Conservation (phyloP, 2,888 invertebrate species). For the Oscheius sp. region DNA sequence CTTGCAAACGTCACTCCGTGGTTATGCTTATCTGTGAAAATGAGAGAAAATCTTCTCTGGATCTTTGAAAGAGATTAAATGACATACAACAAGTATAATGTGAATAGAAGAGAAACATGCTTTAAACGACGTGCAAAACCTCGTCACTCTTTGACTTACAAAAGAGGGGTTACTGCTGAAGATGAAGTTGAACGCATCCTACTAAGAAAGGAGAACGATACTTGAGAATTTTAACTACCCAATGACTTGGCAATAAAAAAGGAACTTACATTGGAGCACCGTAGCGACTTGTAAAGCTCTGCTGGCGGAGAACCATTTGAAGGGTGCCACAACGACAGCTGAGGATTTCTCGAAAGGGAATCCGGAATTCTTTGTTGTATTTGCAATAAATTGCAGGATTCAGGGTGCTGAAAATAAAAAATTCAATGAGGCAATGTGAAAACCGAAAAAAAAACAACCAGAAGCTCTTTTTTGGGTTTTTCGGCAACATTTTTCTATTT, state of each 20-base stretch:
- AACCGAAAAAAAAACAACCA: no score
- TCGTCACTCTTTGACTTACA: constrained; percentile 24
- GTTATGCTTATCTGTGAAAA: not conserved
- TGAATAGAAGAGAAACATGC: not conserved
- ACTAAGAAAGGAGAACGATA: constrained; percentile 12
- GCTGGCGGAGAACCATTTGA: constrained; percentile 70
- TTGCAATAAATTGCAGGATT: constrained; percentile 91
- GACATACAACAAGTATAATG: not conserved
- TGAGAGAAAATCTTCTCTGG: not conserved
- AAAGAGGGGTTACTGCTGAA: constrained; percentile 29
- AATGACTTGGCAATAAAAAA: not conserved
- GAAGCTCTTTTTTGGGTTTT: no score
- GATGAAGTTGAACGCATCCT: constrained; percentile 20
- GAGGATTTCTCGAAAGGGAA: constrained; percentile 73
- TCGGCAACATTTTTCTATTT: no score
- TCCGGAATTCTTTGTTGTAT: constrained; percentile 73
- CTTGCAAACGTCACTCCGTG: constrained; percentile 13
- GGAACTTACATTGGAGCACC: constrained; percentile 65
- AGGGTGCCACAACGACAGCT: constrained; percentile 72
- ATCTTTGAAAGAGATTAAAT: not conserved
- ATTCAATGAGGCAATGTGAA: no score
- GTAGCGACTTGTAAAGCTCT: constrained; percentile 69
- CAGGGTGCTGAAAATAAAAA: constrained; percentile 73
- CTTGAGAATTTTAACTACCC: not conserved
- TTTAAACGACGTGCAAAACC: not conserved